These are phyloP conservation scores for Halcyon malimbica DNA, from an alignment of 2,113 vertebrate species.

Conservation along the genomic window DNA sequence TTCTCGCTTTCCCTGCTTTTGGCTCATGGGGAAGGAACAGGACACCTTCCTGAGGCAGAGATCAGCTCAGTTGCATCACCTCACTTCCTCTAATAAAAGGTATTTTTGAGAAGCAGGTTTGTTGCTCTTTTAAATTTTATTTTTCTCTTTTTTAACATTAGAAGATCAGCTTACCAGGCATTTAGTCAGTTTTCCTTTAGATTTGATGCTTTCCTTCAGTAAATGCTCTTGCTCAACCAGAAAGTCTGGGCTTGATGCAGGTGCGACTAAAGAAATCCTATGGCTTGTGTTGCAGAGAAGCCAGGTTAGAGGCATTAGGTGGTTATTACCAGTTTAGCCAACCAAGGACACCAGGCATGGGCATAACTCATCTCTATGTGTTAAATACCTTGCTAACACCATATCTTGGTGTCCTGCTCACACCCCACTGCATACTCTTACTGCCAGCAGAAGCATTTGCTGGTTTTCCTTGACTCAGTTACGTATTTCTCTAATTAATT, in stretches of 20 bases:
- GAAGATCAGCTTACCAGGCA: not conserved
- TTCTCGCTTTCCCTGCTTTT: not conserved
- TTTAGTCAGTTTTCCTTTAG: not conserved
- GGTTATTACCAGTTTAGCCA: not conserved
- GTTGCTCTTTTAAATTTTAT: not conserved
- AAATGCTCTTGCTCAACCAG: not conserved
- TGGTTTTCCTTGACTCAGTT: not conserved
- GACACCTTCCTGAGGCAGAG: not conserved
- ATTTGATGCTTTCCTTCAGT: not conserved
- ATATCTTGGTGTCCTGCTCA: not conserved
- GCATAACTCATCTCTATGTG: not conserved
- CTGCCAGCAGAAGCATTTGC: not conserved
- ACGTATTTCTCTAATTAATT: not conserved
- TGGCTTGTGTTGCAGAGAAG: not conserved
- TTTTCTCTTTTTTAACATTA: no score
- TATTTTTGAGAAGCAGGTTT: not conserved
- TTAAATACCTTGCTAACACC: not conserved
- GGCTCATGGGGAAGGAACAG: not conserved
- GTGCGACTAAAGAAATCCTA: not conserved
- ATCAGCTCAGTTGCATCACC: not conserved
- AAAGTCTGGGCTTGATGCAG: not conserved
- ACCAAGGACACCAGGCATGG: not conserved
- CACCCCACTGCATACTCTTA: not conserved
- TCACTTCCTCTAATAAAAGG: not conserved
- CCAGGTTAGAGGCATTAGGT: not conserved